Evolutionary conservation across 2,888 invertebrate genomes (phyloP).

Genomic region (Pachydiplax longipennis): DNA sequence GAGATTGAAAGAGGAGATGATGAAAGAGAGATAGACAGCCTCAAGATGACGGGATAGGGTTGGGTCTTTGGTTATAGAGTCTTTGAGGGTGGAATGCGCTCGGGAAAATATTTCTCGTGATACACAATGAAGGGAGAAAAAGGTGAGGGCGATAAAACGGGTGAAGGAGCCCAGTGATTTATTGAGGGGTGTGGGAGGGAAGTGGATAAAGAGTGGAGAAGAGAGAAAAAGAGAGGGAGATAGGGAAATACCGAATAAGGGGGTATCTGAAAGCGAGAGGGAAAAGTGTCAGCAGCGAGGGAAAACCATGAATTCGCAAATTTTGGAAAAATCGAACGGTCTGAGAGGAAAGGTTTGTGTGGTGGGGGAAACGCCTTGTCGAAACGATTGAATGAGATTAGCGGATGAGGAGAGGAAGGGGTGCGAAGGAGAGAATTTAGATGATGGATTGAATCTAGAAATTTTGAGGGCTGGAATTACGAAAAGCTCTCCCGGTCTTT

Average conservation of each 20-base stretch:
- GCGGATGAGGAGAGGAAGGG: not conserved
- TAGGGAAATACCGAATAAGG: not conserved
- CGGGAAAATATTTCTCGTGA: not conserved
- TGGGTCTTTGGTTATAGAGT: too few relatives aligned
- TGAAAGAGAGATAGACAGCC: not conserved
- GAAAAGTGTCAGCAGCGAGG: not conserved
- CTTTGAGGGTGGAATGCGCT: not conserved
- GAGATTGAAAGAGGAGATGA: not conserved
- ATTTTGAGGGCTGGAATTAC: not conserved
- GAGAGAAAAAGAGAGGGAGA: not conserved
- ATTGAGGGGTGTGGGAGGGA: not conserved
- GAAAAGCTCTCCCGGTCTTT: not conserved
- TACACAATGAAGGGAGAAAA: not conserved
- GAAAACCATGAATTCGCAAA: conserved; percentile 43
- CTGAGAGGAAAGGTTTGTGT: not conserved
- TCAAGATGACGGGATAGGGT: conserved; percentile 13
- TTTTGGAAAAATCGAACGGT: conserved; percentile 31
- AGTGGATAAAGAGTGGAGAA: not conserved
- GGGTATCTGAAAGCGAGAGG: not conserved
- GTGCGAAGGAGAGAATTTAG: not conserved
- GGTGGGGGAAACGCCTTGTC: not conserved
- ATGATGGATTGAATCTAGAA: conserved; percentile 40
- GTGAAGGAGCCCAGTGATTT: conserved; percentile 20
- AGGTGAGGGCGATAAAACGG: conserved; percentile 14
- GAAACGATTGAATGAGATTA: conserved; percentile 42